Percentiles rank a stretch among this genome's conserved stretches.
These are phyloP conservation scores for Parazoanthus swiftii DNA, from an alignment of 92 coral and sea anemone genomes.

Conservation along the genomic window DNA sequence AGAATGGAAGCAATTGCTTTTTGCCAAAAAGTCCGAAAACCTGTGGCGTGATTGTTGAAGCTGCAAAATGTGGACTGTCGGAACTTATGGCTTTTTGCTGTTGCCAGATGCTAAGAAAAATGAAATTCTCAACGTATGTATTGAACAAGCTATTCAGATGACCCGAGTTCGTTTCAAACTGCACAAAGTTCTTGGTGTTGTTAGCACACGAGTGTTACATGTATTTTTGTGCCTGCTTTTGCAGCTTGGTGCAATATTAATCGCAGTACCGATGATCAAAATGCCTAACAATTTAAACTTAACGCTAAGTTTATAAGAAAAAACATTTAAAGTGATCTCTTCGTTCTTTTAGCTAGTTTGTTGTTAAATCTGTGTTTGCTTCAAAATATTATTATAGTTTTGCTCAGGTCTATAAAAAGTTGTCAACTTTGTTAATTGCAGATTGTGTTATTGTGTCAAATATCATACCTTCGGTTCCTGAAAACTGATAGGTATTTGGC, in stretches of 20 bases:
- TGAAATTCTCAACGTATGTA: constrained; percentile 36
- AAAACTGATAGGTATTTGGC: constrained; percentile 23
- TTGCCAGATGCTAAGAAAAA: constrained; percentile 44
- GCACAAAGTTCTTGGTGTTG: constrained; percentile 16
- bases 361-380: neutral
- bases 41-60: constrained; percentile 31
- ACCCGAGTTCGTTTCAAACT: neutral
- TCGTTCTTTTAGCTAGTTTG: neutral
- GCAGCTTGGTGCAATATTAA: neutral
- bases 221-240: neutral
- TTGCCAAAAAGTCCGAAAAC: neutral
- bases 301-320: neutral
- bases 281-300: neutral
- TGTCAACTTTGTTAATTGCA: constrained; percentile 22
- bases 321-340: neutral
- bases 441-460: constrained; percentile 30
- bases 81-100: constrained; percentile 36
- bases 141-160: neutral
- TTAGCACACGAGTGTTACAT: neutral
- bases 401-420: neutral
- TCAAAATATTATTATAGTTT: neutral
- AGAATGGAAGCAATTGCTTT: neutral
- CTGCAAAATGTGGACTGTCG: constrained; percentile 30
- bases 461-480: constrained; percentile 31
- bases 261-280: neutral